phyloP scores from a whole-genome alignment of 2,888 invertebrate species.

The Conistra vaccinii region DNA sequence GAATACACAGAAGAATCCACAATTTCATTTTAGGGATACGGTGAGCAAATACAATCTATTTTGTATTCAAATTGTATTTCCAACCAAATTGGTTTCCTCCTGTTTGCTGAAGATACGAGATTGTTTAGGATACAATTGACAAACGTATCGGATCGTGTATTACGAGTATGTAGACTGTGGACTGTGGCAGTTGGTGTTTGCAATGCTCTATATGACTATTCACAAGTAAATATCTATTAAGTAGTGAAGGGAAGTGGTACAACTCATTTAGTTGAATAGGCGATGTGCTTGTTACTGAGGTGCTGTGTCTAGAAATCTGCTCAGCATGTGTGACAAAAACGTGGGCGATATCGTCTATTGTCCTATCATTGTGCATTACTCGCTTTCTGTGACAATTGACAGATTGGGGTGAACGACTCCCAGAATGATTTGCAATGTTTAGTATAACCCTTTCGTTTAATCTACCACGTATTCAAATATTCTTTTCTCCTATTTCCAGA shows the following conservation, averaged over 20 bases:
- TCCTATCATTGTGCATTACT: constrained; percentile 46
- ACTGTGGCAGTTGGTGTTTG: constrained; percentile 20
- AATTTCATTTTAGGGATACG: constrained; percentile 36
- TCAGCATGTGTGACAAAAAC: constrained; percentile 51
- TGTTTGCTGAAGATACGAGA: constrained; percentile 31
- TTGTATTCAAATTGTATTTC: constrained; percentile 53
- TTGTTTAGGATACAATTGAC: constrained; percentile 58
- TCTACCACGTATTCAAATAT: constrained; percentile 25
- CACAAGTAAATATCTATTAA: constrained; percentile 51
- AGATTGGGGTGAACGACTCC: constrained; percentile 14
- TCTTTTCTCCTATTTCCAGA: constrained; percentile 81
- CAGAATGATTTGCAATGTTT: constrained; percentile 25
- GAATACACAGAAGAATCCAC: constrained; percentile 10
- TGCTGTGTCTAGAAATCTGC: constrained; percentile 59
- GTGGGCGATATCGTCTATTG: constrained; percentile 59
- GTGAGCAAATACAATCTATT: constrained; percentile 20
- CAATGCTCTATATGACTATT: constrained; percentile 25
- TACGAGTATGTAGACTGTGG: constrained; percentile 41
- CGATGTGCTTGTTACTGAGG: constrained; percentile 51
- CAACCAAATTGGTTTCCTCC: constrained; percentile 42
- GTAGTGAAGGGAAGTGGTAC: constrained; percentile 50
- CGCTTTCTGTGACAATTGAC: constrained; percentile 27
- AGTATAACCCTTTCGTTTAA: neutral
- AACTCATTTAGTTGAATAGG: constrained; percentile 38
- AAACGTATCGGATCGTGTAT: constrained; percentile 48